These are phyloP conservation scores for Archilochus colubris DNA, from an alignment of 2,113 vertebrate species.

Conservation along the genomic window DNA sequence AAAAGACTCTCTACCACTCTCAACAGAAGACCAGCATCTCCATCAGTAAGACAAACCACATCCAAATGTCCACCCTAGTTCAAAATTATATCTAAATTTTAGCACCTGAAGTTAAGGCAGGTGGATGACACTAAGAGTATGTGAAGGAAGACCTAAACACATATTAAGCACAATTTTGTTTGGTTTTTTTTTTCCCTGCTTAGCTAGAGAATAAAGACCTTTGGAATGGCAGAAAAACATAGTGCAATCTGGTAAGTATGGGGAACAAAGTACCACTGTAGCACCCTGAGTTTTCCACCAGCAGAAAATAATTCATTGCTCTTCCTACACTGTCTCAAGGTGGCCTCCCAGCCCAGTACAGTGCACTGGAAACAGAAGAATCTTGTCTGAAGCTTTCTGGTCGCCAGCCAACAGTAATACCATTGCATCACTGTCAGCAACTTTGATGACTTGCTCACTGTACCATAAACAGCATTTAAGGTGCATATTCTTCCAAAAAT, in stretches of 20 bases:
- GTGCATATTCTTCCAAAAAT: background rate
- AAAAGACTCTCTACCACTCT: background rate
- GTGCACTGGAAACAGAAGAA: background rate
- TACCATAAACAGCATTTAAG: background rate
- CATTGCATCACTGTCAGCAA: background rate
- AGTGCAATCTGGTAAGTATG: background rate
- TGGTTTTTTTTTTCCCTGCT: background rate
- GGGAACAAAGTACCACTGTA: background rate
- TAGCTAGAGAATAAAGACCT: background rate
- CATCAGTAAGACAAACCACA: background rate
- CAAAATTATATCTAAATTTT: background rate
- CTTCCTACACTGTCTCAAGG: background rate
- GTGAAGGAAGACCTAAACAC: background rate
- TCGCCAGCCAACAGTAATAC: background rate
- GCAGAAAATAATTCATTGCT: background rate
- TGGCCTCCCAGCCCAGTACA: background rate
- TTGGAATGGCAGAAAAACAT: background rate
- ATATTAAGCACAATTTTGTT: background rate
- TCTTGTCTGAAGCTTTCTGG: background rate
- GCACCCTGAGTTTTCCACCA: background rate
- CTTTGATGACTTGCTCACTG: background rate
- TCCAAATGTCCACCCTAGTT: background rate
- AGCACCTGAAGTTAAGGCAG: background rate
- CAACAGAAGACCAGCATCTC: background rate
- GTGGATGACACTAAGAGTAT: background rate